Evolutionary conservation across 2,797 vertebrate species (phyloP).

Genomic region (Etheostoma perlongum): DNA sequence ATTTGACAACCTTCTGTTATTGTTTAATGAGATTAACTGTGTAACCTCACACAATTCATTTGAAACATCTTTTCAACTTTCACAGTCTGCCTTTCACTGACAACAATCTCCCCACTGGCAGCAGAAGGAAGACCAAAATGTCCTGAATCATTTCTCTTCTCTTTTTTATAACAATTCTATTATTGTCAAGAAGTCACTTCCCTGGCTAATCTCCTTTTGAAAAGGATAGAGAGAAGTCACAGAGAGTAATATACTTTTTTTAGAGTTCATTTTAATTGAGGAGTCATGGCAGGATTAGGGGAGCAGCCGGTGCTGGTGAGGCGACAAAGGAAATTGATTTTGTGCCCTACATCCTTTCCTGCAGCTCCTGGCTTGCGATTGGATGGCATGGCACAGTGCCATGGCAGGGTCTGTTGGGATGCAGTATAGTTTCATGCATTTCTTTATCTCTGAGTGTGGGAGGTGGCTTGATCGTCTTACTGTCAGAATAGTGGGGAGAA

Average conservation of each 20-base stretch:
- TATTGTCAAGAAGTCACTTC: conserved; percentile 68
- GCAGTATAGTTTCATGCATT: conserved; percentile 39
- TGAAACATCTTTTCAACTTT: conserved; percentile 22
- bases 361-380: conserved; percentile 58
- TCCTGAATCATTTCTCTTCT: conserved; percentile 5
- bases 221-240: conserved; percentile 56
- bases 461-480: conserved; percentile 1
- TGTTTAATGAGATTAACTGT: conserved; percentile 32
- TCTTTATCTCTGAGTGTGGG: conserved; percentile 47
- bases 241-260: conserved; percentile 64
- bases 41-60: conserved; percentile 16
- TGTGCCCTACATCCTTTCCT: conserved; percentile 69
- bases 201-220: conserved; percentile 62
- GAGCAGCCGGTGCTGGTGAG: conserved; percentile 62
- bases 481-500: conserved; percentile 26
- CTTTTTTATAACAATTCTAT: conserved; percentile 50
- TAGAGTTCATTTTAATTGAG: conserved; percentile 73
- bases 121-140: conserved; percentile 23
- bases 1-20: conserved; percentile 6
- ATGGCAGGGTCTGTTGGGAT: conserved; percentile 36
- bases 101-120: conserved; percentile 13
- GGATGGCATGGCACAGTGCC: conserved; percentile 45
- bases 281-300: conserved; percentile 74
- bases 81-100: conserved; percentile 21
- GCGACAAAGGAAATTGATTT: conserved; percentile 78